phyloP scores from a whole-genome alignment of 2,113 vertebrate species.

The Halcyon malimbica region DNA sequence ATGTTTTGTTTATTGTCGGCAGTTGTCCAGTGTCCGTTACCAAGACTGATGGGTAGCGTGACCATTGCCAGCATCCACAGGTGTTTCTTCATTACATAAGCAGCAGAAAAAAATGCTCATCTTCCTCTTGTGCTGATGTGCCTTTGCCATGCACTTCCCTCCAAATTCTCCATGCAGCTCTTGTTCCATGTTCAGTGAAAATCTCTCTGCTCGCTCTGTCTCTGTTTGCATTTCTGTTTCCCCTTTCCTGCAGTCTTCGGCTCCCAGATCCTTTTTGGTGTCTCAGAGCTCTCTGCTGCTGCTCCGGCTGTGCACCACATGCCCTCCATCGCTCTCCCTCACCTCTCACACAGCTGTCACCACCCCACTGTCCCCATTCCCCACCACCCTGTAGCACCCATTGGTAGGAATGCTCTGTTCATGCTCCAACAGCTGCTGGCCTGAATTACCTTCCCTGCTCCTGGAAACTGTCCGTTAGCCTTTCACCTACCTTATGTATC shows the following conservation, averaged over 20 bases:
- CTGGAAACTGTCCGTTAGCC: accelerated
- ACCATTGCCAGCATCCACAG: not conserved
- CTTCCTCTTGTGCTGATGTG: not conserved
- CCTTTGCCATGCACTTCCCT: not conserved
- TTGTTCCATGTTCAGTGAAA: not conserved
- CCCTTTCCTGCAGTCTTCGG: not conserved
- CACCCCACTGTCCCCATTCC: accelerated
- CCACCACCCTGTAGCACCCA: not conserved
- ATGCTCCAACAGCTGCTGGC: not conserved
- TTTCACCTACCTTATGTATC: accelerated
- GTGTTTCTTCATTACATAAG: not conserved
- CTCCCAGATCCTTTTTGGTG: not conserved
- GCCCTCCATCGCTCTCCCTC: accelerated
- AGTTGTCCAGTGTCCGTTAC: not conserved
- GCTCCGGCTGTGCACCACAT: accelerated
- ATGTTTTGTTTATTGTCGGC: not conserved
- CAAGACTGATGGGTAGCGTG: not conserved
- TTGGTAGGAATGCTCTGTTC: accelerated
- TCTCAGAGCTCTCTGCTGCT: not conserved
- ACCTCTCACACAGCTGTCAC: not conserved
- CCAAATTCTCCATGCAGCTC: not conserved
- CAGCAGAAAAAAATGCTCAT: not conserved
- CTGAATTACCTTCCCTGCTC: accelerated
- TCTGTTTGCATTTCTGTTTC: not conserved
- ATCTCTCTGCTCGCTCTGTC: not conserved